Conservation (phyloP, 2,113 vertebrate species). For the Aegotheles bennettii region DNA sequence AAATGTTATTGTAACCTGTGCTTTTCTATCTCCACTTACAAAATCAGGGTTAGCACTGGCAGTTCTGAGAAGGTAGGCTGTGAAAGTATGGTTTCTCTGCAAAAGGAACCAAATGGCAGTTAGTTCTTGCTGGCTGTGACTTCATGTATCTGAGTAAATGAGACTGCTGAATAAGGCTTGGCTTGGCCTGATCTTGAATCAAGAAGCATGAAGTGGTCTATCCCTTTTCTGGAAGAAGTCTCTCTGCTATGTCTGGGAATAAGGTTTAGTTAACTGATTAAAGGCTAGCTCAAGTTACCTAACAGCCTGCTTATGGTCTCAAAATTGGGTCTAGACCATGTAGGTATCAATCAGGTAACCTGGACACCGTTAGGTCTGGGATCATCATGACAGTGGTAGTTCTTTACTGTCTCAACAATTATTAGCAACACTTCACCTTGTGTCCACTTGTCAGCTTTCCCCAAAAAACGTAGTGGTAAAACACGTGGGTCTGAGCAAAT, state of each 20-base stretch:
- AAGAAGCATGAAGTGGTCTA: not conserved
- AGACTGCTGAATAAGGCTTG: not conserved
- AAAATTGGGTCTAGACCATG: not conserved
- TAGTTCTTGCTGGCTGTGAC: not conserved
- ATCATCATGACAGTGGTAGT: not conserved
- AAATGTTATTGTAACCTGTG: not conserved
- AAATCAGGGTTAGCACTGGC: not conserved
- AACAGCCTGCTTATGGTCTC: not conserved
- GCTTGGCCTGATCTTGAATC: not conserved
- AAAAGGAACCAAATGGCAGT: not conserved
- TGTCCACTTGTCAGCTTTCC: accelerated
- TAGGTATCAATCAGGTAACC: not conserved
- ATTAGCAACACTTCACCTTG: not conserved
- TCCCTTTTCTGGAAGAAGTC: not conserved
- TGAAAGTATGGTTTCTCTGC: not conserved
- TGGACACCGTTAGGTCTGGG: not conserved
- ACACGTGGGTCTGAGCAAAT: not conserved
- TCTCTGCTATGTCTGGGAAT: not conserved
- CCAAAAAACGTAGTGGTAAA: not conserved
- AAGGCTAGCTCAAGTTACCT: not conserved
- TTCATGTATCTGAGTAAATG: not conserved
- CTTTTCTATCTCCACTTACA: not conserved
- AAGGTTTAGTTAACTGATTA: not conserved
- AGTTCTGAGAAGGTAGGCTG: not conserved
- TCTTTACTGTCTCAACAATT: not conserved